A percentile compares a stretch with the other conserved stretches of the same genome.
These are phyloP conservation scores for Thaumetopoea pityocampa DNA, from an alignment of 1,140 invertebrate genomes.

Conservation along the genomic window DNA sequence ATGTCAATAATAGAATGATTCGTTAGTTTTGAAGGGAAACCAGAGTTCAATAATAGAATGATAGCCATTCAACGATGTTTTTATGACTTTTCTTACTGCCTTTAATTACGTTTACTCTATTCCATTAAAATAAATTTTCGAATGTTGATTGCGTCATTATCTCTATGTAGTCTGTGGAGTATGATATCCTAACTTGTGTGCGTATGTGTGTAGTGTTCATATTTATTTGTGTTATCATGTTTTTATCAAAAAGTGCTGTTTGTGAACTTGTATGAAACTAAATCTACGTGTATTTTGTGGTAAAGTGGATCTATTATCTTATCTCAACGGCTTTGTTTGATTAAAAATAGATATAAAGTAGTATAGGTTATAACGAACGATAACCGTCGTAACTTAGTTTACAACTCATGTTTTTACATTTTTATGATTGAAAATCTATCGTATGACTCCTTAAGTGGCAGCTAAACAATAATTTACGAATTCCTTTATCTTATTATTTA, in stretches of 20 bases:
- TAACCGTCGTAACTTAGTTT: slow-evolving; percentile 23
- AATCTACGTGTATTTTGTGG: slow-evolving; percentile 58
- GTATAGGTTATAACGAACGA: slow-evolving; percentile 50
- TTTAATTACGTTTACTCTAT: no score
- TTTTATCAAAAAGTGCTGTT: slow-evolving; percentile 73
- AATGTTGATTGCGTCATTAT: no score
- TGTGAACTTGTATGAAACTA: slow-evolving; percentile 53
- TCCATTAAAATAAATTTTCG: no score
- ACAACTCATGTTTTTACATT: slow-evolving; percentile 59
- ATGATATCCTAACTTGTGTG: neutral
- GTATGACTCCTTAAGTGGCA: slow-evolving; percentile 5
- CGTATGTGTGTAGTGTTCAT: slow-evolving; percentile 40
- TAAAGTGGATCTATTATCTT: slow-evolving; percentile 60
- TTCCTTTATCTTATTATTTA: neutral
- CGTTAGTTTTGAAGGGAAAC: no score
- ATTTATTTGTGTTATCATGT: slow-evolving; percentile 71
- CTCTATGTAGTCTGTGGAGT: no score
- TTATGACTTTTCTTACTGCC: no score
- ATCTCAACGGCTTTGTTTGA: slow-evolving; percentile 40
- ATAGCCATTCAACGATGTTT: no score
- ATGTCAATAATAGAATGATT: no score
- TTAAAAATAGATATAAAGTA: slow-evolving; percentile 31
- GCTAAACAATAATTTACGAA: slow-evolving; percentile 20
- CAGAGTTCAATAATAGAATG: no score
- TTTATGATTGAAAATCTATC: slow-evolving; percentile 48